phyloP scores from a whole-genome alignment of 2,797 vertebrate species.

The Cyprinella venusta region DNA sequence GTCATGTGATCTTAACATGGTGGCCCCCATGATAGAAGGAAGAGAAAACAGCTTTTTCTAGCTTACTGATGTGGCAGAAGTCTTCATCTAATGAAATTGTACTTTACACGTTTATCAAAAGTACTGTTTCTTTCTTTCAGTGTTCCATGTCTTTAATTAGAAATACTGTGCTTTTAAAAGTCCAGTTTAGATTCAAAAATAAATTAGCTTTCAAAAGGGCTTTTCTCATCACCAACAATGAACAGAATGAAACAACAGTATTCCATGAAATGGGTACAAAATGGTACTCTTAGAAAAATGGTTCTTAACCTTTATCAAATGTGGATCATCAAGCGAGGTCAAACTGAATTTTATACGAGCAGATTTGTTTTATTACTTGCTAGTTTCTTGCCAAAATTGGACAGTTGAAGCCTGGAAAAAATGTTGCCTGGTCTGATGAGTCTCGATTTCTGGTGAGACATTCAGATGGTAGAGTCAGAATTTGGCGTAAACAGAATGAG shows the following conservation, averaged over 20 bases:
- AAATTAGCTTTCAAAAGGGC: background rate
- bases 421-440: too few species aligned
- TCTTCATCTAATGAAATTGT: background rate
- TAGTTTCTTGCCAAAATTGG: background rate
- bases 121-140: background rate
- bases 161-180: background rate
- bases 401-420: too few species aligned
- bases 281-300: background rate
- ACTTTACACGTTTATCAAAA: background rate
- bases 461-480: too few species aligned
- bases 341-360: background rate
- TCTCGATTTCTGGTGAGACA: too few species aligned
- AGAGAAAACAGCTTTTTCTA: background rate
- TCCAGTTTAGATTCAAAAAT: background rate
- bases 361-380: background rate
- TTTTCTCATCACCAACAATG: background rate
- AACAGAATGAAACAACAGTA: background rate
- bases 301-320: background rate
- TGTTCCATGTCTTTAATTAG: background rate
- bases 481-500: too few species aligned
- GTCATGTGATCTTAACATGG: background rate
- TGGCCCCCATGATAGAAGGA: background rate
- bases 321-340: background rate
- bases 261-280: background rate
- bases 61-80: background rate